Percentiles rank a stretch among this genome's conserved stretches.
Evolutionary conservation across 2,888 invertebrate species (phyloP).

Genomic region (Tipula confusa): DNA sequence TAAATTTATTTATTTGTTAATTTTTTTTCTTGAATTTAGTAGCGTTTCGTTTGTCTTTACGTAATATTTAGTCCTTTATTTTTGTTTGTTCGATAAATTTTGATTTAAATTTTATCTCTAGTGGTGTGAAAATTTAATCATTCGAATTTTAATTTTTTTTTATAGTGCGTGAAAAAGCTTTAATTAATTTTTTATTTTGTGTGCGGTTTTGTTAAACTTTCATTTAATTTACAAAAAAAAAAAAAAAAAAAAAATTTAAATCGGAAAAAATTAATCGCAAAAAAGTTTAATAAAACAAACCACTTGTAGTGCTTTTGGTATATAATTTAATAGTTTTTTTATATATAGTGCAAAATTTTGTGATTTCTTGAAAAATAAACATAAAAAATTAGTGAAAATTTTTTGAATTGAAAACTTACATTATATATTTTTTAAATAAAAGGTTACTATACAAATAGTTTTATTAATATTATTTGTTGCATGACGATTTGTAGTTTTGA

Average conservation of each 20-base stretch:
- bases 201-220: slow-evolving; percentile 16
- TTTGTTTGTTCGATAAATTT: not conserved
- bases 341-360: too few species aligned
- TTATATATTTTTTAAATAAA: not conserved
- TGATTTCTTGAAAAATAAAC: too few species aligned
- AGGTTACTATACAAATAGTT: not conserved
- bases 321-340: not conserved
- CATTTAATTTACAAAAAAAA: not conserved
- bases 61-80: not conserved
- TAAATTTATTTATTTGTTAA: not conserved
- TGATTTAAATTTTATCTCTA: not conserved
- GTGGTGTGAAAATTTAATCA: not conserved
- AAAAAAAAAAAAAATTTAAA: too few species aligned
- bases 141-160: not conserved
- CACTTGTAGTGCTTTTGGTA: not conserved
- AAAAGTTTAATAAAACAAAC: not conserved
- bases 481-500: not conserved
- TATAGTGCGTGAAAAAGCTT: too few species aligned
- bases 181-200: not conserved
- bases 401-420: slow-evolving; percentile 15
- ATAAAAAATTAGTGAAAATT: not conserved
- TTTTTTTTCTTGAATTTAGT: not conserved
- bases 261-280: not conserved
- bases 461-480: not conserved
- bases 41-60: not conserved